These are phyloP conservation scores for Popillia japonica DNA, from an alignment of 1,140 invertebrate species.

Conservation along the genomic window DNA sequence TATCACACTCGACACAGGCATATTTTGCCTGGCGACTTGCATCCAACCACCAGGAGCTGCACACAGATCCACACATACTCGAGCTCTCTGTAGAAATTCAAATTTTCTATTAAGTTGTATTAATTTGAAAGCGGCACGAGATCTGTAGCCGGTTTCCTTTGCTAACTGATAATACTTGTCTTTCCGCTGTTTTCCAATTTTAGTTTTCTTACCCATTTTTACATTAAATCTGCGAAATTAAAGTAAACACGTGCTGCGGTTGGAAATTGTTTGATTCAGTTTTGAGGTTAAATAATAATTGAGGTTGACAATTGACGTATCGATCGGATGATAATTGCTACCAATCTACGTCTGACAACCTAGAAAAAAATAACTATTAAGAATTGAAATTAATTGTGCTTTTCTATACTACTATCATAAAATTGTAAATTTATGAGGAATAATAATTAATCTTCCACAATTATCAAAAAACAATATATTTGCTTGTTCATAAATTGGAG, in stretches of 20 bases:
- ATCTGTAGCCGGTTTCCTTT: constrained; percentile 97
- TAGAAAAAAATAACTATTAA: no score
- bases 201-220: constrained; percentile 94
- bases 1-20: constrained; percentile 96
- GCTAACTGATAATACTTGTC: constrained; percentile 99
- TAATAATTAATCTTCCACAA: no score
- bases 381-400: no score
- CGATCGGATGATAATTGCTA: not conserved
- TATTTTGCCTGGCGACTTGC: constrained; percentile 98
- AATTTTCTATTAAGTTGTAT: constrained; percentile 98
- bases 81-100: constrained; percentile 94
- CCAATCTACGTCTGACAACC: not conserved
- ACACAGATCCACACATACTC: constrained; percentile 97
- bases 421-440: no score
- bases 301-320: not conserved
- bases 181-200: constrained; percentile 96
- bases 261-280: not conserved
- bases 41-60: constrained; percentile 99
- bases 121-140: constrained; percentile 97
- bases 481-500: no score
- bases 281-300: not conserved
- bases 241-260: constrained; percentile 20
- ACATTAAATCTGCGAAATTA: not conserved
- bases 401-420: no score
- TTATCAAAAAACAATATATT: no score